Base-by-base conservation (phyloP, 2,113 vertebrate species). In the Danionella cerebrum region DNA sequence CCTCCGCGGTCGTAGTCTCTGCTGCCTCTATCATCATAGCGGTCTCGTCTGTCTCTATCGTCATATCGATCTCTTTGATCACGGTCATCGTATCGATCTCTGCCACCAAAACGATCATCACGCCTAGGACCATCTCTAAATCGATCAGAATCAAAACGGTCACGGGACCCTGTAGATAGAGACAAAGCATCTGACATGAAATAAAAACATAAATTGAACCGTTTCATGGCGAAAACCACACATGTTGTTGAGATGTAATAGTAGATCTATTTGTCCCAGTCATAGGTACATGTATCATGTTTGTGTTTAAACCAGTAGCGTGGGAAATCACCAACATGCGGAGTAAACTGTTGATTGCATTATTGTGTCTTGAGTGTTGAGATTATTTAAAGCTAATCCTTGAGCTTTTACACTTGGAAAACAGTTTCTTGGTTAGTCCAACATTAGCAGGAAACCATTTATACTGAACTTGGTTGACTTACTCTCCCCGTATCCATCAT, bases 401-500 rank as follows among this genome's bases (percentile, higher is more conserved):
- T n/a, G n/a, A n/a, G n/a, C n/a, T n/a, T n/a, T n/a, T n/a, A n/a
- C n/a, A n/a, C n/a, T n/a, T n/a, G n/a, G n/a, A n/a, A n/a, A n/a
- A n/a, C n/a, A n/a, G n/a, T n/a, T n/a, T n/a, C n/a, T n/a, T n/a
- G n/a, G n/a, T n/a, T n/a, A n/a, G n/a, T n/a, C n/a, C n/a, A 12
- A 14, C 2, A 10, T 8, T 24, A n/a, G 33, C 36, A 41, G 2
- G 31, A 63, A n/a, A n/a, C n/a, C 11, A 10, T n/a, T 24, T 1
- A 25, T 2, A 33, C 16, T 24, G n/a, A 2, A 58, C n/a, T 1
- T 2, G 14, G 27, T 16, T 27, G 31, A 69, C 68, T 5, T 62
- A 95, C 95, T 86, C 76, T 95, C 93, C 14, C 94, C 94, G 39
- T 85, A 95, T 65, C 86, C 83, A 31, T 95, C 92, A 3, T 95